A percentile compares a stretch with the other conserved stretches of the same genome.
phyloP scores from a whole-genome alignment of 2,888 invertebrate species.

The Drosophila emarginata region DNA sequence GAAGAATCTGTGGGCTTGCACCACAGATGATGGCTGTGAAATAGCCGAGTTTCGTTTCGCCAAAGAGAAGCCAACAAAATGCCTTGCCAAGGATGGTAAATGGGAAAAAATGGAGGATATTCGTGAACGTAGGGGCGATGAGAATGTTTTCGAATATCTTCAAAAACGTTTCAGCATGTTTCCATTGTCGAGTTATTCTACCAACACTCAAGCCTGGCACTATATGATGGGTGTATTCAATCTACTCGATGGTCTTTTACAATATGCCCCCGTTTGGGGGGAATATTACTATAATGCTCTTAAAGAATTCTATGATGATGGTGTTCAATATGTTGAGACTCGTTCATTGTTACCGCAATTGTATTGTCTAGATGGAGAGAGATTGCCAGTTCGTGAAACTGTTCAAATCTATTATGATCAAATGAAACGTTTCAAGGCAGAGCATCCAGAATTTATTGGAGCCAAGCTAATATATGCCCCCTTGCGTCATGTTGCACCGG shows the following conservation, averaged over 20 bases:
- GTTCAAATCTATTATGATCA: constrained; percentile 85
- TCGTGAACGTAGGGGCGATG: constrained; percentile 57
- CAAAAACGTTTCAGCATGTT: constrained; percentile 84
- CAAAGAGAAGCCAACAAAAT: constrained; percentile 40
- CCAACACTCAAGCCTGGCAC: constrained; percentile 85
- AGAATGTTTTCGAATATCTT: constrained; percentile 83
- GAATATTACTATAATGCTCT: constrained; percentile 87
- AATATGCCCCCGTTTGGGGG: constrained; percentile 86
- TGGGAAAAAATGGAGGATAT: constrained; percentile 67
- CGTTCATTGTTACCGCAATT: constrained; percentile 85
- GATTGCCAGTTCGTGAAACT: constrained; percentile 84
- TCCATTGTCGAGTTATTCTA: constrained; percentile 83
- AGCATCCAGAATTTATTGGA: constrained; percentile 87
- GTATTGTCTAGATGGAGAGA: constrained; percentile 86
- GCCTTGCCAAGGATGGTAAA: constrained; percentile 27
- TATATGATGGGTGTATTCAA: constrained; percentile 85
- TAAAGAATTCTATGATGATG: constrained; percentile 86
- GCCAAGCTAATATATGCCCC: constrained; percentile 88
- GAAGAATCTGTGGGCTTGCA: constrained; percentile 84
- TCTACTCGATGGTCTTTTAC: constrained; percentile 84
- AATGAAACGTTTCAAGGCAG: constrained; percentile 84
- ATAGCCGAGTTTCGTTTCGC: constrained; percentile 57
- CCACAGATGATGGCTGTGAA: constrained; percentile 29
- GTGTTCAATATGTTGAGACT: constrained; percentile 88
- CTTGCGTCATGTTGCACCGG: constrained; percentile 82